These are phyloP conservation scores for Halictus quadricinctus DNA, from an alignment of 2,888 invertebrate genomes.

Conservation along the genomic window DNA sequence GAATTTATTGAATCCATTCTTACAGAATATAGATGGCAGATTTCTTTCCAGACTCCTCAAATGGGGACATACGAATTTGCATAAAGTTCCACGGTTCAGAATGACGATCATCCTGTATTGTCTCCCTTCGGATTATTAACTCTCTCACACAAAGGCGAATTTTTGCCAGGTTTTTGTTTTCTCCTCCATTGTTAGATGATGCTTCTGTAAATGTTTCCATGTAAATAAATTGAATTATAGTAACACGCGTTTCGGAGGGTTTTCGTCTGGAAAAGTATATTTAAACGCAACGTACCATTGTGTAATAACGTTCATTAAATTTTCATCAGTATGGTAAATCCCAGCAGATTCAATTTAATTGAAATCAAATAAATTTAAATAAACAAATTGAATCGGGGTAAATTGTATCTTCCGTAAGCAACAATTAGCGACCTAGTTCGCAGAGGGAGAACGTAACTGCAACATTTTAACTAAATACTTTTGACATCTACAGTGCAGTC, in stretches of 20 bases:
- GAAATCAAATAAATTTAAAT: not conserved
- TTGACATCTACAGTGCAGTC: not conserved
- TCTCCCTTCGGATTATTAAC: not conserved
- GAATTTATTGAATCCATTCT: not conserved
- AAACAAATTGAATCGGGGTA: not conserved
- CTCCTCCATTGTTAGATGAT: too few species aligned
- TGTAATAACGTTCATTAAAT: not conserved
- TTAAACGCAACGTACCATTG: too few species aligned
- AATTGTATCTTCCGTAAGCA: not conserved
- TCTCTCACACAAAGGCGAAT: not conserved
- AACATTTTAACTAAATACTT: not conserved
- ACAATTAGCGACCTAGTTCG: not conserved
- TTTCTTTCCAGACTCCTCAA: not conserved
- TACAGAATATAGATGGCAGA: not conserved
- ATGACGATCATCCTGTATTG: not conserved
- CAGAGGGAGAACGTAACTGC: not conserved
- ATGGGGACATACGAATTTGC: not conserved
- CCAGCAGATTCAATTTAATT: not conserved
- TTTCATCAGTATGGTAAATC: not conserved
- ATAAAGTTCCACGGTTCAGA: not conserved
- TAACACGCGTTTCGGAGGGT: too few species aligned
- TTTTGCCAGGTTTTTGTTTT: not conserved
- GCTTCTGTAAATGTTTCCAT: not conserved
- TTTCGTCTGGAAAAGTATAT: not conserved
- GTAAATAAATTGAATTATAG: not conserved